Evolutionary conservation across 2,888 invertebrate species (phyloP), one percentile per base, ranked within the genome.

Genomic region (Bellardia pandia): DNA sequence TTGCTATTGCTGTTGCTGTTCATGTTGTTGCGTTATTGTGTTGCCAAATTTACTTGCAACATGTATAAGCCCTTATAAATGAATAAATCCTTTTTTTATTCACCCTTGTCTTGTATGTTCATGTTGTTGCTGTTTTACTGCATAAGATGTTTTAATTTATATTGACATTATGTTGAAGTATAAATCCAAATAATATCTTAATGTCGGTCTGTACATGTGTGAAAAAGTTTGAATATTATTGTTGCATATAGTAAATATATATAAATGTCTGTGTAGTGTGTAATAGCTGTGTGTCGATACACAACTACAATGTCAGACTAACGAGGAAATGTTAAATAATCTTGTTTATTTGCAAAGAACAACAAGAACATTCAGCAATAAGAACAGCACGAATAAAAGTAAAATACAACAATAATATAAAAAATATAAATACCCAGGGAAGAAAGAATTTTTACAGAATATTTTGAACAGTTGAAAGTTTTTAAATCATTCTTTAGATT

Each of bases 61-160:
- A 62, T 75, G 3, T 58, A 33, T 37, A 78, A 62, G 33, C 30
- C 74, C 48, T 37, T 75, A 69, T 62, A 74, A 86, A 80, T 76
- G 45, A 84, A 33, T 75, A 76, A 83, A 86, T 82, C 74, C 75
- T 48, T 75, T 56, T 23, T 79, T 62, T 58, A 69, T 86, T 74
- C 56, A 56, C 51, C 74, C 68, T 48, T 74, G 78, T 69, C 40
- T 82, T 48, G 11, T 66, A 16, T 76, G n/a, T 85, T 16, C 42
- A 40, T 68, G 16, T 78, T 72, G 16, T 60, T 75, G 48, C 30
- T 45, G 16, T 76, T 76, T 75, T 86, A 69, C 83, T 86, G 75
- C 85, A 85, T 74, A 82, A 85, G 81, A 87, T 78, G 33, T 81
- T 81, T 87, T 87, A 87, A 87, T 87, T 87, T 85, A 85, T 87